These are phyloP conservation scores for Equus quagga DNA, from an alignment of 2,113 vertebrate species.

Conservation along the genomic window DNA sequence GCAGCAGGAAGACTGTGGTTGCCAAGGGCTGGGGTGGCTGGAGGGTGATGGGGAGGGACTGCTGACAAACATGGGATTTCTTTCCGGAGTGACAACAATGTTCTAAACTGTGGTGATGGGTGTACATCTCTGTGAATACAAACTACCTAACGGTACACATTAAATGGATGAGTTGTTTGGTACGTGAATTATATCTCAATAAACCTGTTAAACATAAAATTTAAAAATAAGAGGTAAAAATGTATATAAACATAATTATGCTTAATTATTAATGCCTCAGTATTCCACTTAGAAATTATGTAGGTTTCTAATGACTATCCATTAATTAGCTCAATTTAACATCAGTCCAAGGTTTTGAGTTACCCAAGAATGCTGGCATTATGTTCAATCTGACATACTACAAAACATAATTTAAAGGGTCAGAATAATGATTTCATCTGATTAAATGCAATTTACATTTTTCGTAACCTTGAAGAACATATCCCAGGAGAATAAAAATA, in stretches of 20 bases:
- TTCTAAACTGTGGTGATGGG: background rate
- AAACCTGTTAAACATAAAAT: background rate
- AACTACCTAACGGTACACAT: background rate
- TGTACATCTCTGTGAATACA: background rate
- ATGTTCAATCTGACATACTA: background rate
- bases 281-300: background rate
- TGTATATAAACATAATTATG: background rate
- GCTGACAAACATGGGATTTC: background rate
- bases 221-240: background rate
- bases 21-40: background rate
- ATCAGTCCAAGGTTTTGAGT: background rate
- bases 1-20: background rate
- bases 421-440: background rate
- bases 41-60: background rate
- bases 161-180: background rate
- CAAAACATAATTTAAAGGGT: background rate
- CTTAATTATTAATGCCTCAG: background rate
- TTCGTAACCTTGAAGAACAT: background rate
- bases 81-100: background rate
- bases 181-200: background rate
- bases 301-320: background rate
- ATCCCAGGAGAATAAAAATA: background rate
- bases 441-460: slow-evolving; percentile 1
- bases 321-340: background rate
- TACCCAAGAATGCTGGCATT: background rate